These are phyloP conservation scores for Anguilla rostrata DNA, from an alignment of 2,113 vertebrate genomes.

Conservation along the genomic window DNA sequence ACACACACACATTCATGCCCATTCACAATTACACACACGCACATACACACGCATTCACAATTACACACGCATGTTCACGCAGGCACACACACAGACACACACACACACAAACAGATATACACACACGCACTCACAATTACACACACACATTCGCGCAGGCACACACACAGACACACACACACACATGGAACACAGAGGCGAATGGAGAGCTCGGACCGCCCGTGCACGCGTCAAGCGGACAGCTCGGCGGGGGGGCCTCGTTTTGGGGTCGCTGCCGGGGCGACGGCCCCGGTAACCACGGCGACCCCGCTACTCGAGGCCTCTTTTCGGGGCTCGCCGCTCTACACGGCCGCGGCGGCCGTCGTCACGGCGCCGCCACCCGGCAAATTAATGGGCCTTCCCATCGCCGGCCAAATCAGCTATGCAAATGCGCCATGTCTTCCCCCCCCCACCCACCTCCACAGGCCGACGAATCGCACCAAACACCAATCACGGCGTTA, in stretches of 20 bases:
- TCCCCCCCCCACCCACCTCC: not conserved
- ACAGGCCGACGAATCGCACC: not conserved
- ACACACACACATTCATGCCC: conserved; percentile 16
- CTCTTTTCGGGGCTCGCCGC: not conserved
- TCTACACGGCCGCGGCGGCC: not conserved
- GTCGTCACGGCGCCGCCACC: not conserved
- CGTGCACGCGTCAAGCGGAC: not conserved
- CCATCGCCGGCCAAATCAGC: not conserved
- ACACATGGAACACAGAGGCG: not conserved
- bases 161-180: conserved; percentile 15
- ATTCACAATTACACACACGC: conserved; percentile 41
- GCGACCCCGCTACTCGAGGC: conserved; percentile 20
- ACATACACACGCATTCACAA: not conserved
- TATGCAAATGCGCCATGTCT: not conserved
- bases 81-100: conserved; percentile 48
- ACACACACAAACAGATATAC: conserved; percentile 68
- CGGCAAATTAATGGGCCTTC: not conserved
- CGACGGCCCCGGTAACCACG: conserved; percentile 6
- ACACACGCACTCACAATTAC: conserved; percentile 21
- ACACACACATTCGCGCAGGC: conserved; percentile 26
- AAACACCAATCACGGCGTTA: not conserved
- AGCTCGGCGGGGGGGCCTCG: not conserved
- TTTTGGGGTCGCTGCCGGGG: not conserved
- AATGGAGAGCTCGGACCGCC: conserved; percentile 3
- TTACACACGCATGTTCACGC: not conserved